Conservation (phyloP, 1,140 invertebrate genomes). For the Sinonovacula constricta region DNA sequence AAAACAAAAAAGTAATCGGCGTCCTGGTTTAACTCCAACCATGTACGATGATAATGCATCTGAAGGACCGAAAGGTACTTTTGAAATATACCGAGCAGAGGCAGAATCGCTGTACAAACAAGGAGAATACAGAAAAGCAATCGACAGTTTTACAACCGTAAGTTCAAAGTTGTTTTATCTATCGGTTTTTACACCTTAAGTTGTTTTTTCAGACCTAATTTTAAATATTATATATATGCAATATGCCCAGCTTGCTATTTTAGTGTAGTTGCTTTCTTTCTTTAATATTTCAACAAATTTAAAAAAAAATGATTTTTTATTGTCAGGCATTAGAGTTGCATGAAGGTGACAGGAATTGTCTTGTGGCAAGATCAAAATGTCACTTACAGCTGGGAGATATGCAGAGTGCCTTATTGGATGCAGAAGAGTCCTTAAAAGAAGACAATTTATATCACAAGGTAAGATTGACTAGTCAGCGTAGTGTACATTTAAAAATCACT, state of each 20-base stretch:
- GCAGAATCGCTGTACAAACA: constrained; percentile 74
- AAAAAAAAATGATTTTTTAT: constrained; percentile 4
- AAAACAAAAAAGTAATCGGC: too few species aligned
- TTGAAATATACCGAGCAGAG: constrained; percentile 75
- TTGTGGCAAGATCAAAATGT: constrained; percentile 93
- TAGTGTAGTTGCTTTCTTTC: too few species aligned
- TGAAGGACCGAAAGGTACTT: constrained; percentile 69
- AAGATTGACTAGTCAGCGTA: too few species aligned
- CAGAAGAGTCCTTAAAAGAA: constrained; percentile 87
- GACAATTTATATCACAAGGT: constrained; percentile 88
- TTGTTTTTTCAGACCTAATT: too few species aligned
- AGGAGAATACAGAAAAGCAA: constrained; percentile 74
- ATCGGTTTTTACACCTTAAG: too few species aligned
- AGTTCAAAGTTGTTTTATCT: too few species aligned
- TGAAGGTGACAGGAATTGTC: constrained; percentile 79
- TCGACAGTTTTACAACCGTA: constrained; percentile 74
- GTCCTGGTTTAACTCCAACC: too few species aligned
- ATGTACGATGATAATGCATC: constrained; percentile 70
- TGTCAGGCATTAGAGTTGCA: constrained; percentile 73
- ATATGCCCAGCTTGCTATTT: too few species aligned
- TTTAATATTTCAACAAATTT: too few species aligned
- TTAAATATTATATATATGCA: too few species aligned
- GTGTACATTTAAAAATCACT: too few species aligned
- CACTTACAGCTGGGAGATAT: constrained; percentile 91
- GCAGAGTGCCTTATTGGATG: constrained; percentile 89